Evolutionary conservation across 2,888 invertebrate genomes (phyloP), one percentile per base, ranked within the genome.

Genomic region (Gonocerus acuteangulatus): DNA sequence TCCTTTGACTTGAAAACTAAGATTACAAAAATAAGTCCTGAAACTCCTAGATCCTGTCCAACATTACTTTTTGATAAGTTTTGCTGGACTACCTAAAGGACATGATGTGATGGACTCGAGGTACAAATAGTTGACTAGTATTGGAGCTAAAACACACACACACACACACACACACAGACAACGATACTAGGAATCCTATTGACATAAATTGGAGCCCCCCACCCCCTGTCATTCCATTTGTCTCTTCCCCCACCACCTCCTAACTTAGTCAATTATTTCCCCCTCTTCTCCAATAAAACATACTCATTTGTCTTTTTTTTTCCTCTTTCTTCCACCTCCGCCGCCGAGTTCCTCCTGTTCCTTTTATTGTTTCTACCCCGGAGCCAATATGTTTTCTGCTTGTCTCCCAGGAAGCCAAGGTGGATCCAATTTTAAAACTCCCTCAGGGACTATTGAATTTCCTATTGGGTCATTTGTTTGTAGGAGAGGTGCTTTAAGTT

Each of bases 241-340:
- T 63, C 61, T 61, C 48, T 52, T 58, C 58, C 48, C 44, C 36
- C 36, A 42, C 59, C 23, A 51, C 52, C 49, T 48, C 22, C 59
- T 27, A 51, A 61, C 63, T 63, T 61, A 56, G 58, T 61, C 59
- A 49, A 59, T 56, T 56, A 57, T 60, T 36, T 39, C 61, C 48
- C 57, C 61, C 56, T 60, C 39, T 42, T 51, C 49, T 49, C 44
- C 45, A 51, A 49, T 51, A 51, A 51, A 60, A 60, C 48, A 60
- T 51, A 51, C 51, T 52, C 45, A 48, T 61, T 52, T 52, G 52
- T 61, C 57, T 57, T 57, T 57, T 57, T 47, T 22, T 22, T 21
- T 15, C n/a, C 47, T 19, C 27, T 27, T 32, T 16, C 27, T 19
- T 45, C 22, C 18, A n/a, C 42, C 18, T 34, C 45, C 16, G 23